Percentiles rank a stretch among this genome's conserved stretches.
Evolutionary conservation across 2,113 vertebrate species (phyloP).

Genomic region (Phodopus roborovskii): DNA sequence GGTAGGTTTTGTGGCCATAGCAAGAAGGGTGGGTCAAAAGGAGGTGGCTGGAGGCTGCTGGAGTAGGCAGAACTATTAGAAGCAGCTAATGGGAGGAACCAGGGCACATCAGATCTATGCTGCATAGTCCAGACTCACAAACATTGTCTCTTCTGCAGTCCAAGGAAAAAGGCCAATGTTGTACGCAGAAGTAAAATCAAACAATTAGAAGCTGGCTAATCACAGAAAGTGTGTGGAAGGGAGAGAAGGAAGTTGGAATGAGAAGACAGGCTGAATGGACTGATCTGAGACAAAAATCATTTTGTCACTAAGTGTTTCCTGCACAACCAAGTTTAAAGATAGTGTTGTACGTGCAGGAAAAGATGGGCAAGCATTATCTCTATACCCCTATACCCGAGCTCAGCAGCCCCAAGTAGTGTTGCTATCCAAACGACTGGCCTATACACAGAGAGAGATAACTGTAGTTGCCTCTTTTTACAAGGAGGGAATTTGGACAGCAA

Average conservation of each 20-base stretch:
- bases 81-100: neutral
- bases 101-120: neutral
- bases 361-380: neutral
- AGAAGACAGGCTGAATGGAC: neutral
- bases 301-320: neutral
- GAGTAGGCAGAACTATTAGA: neutral
- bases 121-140: neutral
- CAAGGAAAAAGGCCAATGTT: neutral
- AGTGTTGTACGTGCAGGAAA: neutral
- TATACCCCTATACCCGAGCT: neutral
- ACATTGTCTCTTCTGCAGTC: neutral
- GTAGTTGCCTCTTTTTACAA: neutral
- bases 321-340: neutral
- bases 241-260: neutral
- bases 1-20: neutral
- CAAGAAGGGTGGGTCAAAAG: neutral
- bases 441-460: neutral
- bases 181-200: neutral
- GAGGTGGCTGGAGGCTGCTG: too few relatives aligned
- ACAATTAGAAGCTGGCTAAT: neutral
- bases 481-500: neutral
- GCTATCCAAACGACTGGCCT: neutral
- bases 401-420: neutral
- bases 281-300: conserved; percentile 4
- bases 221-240: neutral